These are phyloP conservation scores for Zaprionus lachaisei DNA, from an alignment of 1,140 invertebrate genomes.

Conservation along the genomic window DNA sequence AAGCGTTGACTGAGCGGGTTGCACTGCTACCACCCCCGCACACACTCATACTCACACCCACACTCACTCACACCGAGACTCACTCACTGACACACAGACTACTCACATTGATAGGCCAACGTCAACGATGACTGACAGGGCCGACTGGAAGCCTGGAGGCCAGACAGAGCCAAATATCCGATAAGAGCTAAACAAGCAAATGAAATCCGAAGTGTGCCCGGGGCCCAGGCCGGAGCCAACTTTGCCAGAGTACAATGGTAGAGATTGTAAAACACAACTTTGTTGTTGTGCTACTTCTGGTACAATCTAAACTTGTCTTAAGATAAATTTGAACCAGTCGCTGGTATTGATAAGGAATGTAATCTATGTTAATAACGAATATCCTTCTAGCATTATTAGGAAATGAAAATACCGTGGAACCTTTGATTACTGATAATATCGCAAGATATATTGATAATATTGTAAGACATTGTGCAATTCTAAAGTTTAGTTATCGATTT, in stretches of 20 bases:
- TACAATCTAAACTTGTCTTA: neutral
- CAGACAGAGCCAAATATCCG: constrained; percentile 58
- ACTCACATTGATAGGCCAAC: constrained; percentile 61
- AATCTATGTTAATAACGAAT: no score
- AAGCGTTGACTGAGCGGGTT: constrained; percentile 23
- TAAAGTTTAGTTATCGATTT: no score
- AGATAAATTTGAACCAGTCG: neutral
- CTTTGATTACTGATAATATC: no score
- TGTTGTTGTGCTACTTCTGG: neutral
- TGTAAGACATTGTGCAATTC: no score
- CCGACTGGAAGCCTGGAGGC: constrained; percentile 49
- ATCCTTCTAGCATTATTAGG: no score
- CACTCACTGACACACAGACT: neutral
- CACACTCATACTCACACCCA: neutral
- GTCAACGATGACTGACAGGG: constrained; percentile 54
- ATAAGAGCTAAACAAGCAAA: constrained; percentile 76
- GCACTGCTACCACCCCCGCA: neutral
- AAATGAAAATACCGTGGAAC: no score
- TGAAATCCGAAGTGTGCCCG: constrained; percentile 52
- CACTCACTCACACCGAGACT: neutral
- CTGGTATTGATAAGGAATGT: no score
- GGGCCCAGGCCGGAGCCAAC: constrained; percentile 13
- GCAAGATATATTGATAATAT: no score
- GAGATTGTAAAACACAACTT: neutral
- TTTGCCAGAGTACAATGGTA: constrained; percentile 27